Evolutionary conservation across 2,797 vertebrate genomes (phyloP), one percentile per base, ranked within the genome.

Genomic region (Morus bassanus): DNA sequence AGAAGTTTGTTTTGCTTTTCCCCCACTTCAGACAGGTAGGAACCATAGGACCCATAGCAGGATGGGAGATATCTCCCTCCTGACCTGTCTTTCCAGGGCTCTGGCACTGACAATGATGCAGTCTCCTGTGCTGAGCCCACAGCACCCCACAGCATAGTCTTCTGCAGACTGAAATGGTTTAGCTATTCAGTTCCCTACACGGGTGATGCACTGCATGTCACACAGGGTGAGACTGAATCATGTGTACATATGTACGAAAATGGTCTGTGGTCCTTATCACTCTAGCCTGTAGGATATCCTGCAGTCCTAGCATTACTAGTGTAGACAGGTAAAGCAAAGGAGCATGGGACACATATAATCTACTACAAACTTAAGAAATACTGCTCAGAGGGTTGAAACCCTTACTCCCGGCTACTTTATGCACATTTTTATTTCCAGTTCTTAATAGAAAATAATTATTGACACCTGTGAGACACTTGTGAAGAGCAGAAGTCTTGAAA

Each of bases 191-290:
- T n/a, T 70, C 46, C 61, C 8, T 18, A 9, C 9, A 61, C 54
- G 3, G 6, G 33, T 19, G n/a, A 43, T 2, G 10, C 19, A 28
- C 23, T 1, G 0, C 11, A 14, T 8, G 6, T 69, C 54, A 63
- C 28, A 25, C 5, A 61, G 59, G 21, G 14, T 48, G 31, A 76
- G 67, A 24, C 30, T 27, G 31, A 53, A 16, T 3, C 18, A 33
- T 14, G 3, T n/a, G 28, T 39, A 39, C 37, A n/a, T 10, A 22
- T 7, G 18, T 10, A 15, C 0, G 1, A 35, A 64, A 57, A 45
- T 1, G 5, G 9, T 68, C 31, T 45, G 33, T 72, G 70, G 27
- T 54, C 25, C 18, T 18, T 45, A 3, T 10, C 16, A 13, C 28
- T 7, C 7, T 10, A 23, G 4, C 11, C 13, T 67, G 59, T 33